phyloP scores from a whole-genome alignment of 2,113 vertebrate species.

The Numida meleagris region DNA sequence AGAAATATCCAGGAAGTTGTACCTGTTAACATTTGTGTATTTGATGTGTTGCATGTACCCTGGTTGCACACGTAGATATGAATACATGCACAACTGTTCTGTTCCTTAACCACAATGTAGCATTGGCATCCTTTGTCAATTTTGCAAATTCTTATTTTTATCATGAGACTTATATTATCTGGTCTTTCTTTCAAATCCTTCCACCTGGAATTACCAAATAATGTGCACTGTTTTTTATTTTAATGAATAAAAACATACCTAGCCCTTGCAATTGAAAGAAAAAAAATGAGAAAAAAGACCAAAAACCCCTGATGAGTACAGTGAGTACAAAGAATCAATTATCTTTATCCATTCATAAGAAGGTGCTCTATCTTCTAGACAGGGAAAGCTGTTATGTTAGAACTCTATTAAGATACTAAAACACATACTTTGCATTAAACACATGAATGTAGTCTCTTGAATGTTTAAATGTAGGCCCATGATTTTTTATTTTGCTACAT shows the following conservation, averaged over 20 bases:
- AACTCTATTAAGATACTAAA: neutral
- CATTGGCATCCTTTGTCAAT: neutral
- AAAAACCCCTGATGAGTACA: no score
- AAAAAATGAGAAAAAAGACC: neutral
- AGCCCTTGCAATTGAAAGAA: neutral
- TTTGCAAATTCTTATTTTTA: neutral
- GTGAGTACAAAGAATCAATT: neutral
- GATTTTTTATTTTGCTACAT: neutral
- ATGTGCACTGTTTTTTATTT: neutral
- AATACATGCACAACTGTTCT: neutral
- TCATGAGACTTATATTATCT: neutral
- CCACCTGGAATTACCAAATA: neutral
- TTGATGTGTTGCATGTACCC: neutral
- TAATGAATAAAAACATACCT: neutral
- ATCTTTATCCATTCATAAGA: neutral
- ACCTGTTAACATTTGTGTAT: neutral
- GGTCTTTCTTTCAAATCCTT: neutral
- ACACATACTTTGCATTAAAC: neutral
- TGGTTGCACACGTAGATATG: fast-evolving
- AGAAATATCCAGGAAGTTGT: neutral
- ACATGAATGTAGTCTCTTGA: neutral
- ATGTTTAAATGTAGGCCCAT: neutral
- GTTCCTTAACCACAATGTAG: neutral
- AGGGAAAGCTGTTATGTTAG: neutral
- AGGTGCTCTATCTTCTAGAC: neutral